Evolutionary conservation across 1,140 invertebrate species (phyloP), one percentile per base, ranked within the genome.

Genomic region (Wiebesia pumilae): DNA sequence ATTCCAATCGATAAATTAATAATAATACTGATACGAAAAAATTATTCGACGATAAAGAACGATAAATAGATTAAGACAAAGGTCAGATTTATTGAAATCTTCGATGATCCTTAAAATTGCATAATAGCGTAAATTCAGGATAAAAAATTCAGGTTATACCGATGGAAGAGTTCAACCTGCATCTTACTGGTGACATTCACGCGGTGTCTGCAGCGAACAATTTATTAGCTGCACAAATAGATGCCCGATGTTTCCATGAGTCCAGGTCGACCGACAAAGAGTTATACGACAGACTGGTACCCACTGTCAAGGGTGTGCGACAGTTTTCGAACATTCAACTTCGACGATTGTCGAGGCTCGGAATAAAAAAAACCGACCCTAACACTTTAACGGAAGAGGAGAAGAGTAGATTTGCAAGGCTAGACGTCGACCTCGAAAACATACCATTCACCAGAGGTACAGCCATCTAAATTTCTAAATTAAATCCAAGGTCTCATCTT

Each of bases 91-190:
- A 47, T 6, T 21, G 12, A 54, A 65, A 65, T 65, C 19, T 62
- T n/a, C 7, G 3, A 65, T 65, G n/a, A 12, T 9, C 24, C 3
- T 65, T 65, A 30, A 3, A 65, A n/a, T 65, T 65, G 16, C 16
- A 69, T 16, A 69, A 35, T 33, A 24, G 19, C 21, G 21, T 69
- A 33, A 69, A 69, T 12, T 62, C 24, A 62, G 24, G 58, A 3
- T 27, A 21, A 27, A 9, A 92, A 62, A 90, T 90, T 3, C 94
- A 98, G 95, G 98, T 99, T 0, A 99, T 99, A 90, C 99, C 99
- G 0, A 99, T 99, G 99, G 99, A 99, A 94, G 99, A 99, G 90
- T 99, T 99, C 92, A 99, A 99, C 94, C 95, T 99, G 19, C 99
- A 99, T 93, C 94, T 99, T 77, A 99, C 99, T 14, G 99, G 99